Evolutionary conservation across 2,113 vertebrate species (phyloP).

Genomic region (Tupaia tana): DNA sequence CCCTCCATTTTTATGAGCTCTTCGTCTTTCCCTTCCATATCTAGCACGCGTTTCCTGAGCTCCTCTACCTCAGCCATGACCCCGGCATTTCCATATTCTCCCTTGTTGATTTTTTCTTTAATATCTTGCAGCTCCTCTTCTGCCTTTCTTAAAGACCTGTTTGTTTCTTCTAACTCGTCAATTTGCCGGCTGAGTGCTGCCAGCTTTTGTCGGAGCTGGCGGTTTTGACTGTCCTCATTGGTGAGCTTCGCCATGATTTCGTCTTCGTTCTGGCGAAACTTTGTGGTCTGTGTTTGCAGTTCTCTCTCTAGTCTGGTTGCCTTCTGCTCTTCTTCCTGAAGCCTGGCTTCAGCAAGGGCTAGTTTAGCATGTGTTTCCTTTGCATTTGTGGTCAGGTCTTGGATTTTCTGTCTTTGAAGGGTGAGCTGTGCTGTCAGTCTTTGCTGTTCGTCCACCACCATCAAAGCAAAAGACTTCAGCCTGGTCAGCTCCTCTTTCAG

Average conservation of each 20-base stretch:
- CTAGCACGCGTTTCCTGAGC: conserved; percentile 93
- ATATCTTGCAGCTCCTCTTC: conserved; percentile 97
- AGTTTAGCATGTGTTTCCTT: conserved; percentile 91
- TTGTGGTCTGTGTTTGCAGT: conserved; percentile 88
- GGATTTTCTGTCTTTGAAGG: conserved; percentile 92
- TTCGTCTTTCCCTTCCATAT: conserved; percentile 99
- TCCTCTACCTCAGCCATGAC: conserved; percentile 95
- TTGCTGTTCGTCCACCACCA: conserved; percentile 98
- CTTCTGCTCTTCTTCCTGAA: conserved; percentile 92
- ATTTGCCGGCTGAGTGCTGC: conserved; percentile 94
- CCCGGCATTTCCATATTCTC: conserved; percentile 92
- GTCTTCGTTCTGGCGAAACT: conserved; percentile 92
- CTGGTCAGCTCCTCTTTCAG: conserved; percentile 96
- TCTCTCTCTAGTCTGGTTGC: conserved; percentile 91
- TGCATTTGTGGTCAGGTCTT: conserved; percentile 89
- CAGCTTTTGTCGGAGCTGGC: conserved; percentile 94
- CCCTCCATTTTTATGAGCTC: conserved; percentile 97
- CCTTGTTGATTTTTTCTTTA: conserved; percentile 93
- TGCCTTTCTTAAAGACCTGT: conserved; percentile 93
- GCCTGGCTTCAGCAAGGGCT: conserved; percentile 88
- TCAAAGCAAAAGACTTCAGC: conserved; percentile 97
- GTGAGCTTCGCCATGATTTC: conserved; percentile 95
- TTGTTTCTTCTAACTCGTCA: conserved; percentile 96
- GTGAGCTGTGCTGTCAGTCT: conserved; percentile 91
- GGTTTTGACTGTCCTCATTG: conserved; percentile 94